Conservation (phyloP, 2,113 vertebrate species). For the Chloropsis cyanopogon region DNA sequence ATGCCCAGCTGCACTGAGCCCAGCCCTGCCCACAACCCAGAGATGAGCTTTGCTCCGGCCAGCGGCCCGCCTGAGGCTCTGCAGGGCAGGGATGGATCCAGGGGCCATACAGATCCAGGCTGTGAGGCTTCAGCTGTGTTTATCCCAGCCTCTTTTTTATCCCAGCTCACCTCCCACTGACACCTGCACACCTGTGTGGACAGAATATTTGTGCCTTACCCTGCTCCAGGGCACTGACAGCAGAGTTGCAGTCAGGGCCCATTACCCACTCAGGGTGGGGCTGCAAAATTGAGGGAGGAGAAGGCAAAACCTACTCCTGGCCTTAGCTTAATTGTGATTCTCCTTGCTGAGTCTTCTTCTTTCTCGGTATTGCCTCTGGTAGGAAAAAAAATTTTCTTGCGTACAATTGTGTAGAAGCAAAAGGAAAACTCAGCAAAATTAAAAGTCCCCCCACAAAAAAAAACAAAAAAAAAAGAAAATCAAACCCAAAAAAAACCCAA, state of each 20-base stretch:
- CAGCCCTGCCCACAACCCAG: not conserved
- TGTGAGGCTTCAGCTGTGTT: not conserved
- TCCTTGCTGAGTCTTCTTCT: not conserved
- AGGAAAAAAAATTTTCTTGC: not conserved
- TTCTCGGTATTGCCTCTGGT: not conserved
- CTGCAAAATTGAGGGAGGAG: not conserved
- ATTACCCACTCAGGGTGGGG: not conserved
- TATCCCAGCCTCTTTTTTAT: not conserved
- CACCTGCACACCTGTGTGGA: not conserved
- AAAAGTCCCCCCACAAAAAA: not conserved
- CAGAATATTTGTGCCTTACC: not conserved
- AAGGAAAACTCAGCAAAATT: not conserved
- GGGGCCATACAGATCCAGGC: not conserved
- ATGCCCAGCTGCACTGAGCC: not conserved
- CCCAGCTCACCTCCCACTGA: not conserved
- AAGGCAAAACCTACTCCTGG: not conserved
- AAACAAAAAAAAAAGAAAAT: not conserved
- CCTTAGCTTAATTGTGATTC: not conserved
- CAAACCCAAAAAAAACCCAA: too few species aligned
- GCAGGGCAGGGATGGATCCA: not conserved
- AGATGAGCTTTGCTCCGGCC: rapidly evolving
- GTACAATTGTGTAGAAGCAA: not conserved
- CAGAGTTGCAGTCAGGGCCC: not conserved
- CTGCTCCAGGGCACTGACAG: not conserved
- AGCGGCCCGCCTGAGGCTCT: rapidly evolving